A percentile compares a stretch with the other conserved stretches of the same genome.
phyloP scores from a whole-genome alignment of 1,140 invertebrate genomes.

The Heterodera carotae region DNA sequence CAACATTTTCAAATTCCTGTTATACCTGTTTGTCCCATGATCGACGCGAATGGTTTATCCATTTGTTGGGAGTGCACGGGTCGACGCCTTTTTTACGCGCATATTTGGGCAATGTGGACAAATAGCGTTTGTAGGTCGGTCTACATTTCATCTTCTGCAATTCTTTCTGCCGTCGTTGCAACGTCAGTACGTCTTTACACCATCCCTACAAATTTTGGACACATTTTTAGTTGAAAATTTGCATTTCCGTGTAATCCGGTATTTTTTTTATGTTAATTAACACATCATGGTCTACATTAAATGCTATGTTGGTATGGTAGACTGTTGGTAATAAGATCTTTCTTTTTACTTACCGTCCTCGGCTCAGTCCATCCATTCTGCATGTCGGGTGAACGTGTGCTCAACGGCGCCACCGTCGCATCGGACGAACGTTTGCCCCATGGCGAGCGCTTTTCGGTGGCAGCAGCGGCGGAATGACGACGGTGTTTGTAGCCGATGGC shows the following conservation, averaged over 20 bases:
- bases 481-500: too few relatives aligned
- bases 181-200: slow-evolving; percentile 11
- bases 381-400: not conserved
- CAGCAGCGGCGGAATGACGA: too few relatives aligned
- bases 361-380: slow-evolving; percentile 10
- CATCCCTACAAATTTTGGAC: slow-evolving; percentile 12
- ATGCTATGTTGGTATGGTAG: too few relatives aligned
- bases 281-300: too few relatives aligned
- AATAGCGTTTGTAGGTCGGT: slow-evolving; percentile 17
- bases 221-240: too few relatives aligned
- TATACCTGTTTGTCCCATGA: slow-evolving; percentile 27
- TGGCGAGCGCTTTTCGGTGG: too few relatives aligned
- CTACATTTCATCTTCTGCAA: slow-evolving; percentile 18
- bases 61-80: slow-evolving; percentile 24
- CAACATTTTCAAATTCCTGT: too few relatives aligned
- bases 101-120: slow-evolving; percentile 1
- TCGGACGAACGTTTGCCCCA: too few relatives aligned
- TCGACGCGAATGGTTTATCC: slow-evolving; percentile 13
- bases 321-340: too few relatives aligned
- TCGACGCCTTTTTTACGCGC: slow-evolving; percentile 8
- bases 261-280: too few relatives aligned
- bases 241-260: too few relatives aligned
- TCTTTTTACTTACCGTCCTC: not conserved
- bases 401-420: not conserved
- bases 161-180: slow-evolving; percentile 20